Percentiles rank a stretch among this genome's conserved stretches.
phyloP scores from a whole-genome alignment of 2,888 invertebrate genomes.

The Allacma fusca region DNA sequence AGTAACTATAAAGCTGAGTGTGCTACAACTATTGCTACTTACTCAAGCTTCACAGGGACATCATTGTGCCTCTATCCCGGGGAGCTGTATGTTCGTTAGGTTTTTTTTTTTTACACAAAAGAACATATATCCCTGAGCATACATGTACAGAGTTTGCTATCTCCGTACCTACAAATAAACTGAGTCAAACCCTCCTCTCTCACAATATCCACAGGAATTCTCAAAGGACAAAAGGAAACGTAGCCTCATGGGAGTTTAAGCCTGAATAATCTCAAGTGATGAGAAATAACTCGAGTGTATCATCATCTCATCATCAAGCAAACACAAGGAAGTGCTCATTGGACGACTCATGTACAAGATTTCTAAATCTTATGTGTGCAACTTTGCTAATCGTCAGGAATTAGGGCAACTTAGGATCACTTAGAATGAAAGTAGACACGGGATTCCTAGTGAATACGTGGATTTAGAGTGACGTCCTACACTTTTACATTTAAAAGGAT shows the following conservation, averaged over 20 bases:
- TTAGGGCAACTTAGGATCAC: neutral
- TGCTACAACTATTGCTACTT: neutral
- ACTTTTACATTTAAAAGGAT: no score
- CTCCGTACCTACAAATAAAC: no score
- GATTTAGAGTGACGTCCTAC: no score
- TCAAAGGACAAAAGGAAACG: neutral
- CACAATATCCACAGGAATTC: no score
- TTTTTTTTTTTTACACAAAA: no score
- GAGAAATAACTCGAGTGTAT: neutral
- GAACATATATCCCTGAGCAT: no score
- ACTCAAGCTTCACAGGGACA: neutral
- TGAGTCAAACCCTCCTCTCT: no score
- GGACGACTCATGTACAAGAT: neutral
- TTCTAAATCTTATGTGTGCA: neutral
- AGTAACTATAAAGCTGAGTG: conserved; percentile 5
- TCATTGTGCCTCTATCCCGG: no score
- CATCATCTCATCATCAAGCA: neutral
- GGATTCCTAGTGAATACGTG: no score
- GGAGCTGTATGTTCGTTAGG: no score
- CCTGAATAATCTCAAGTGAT: neutral
- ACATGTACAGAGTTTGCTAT: no score
- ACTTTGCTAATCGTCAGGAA: neutral
- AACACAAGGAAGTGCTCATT: neutral
- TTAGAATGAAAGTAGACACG: no score
- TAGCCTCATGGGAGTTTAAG: neutral